phyloP scores from a whole-genome alignment of 1,140 invertebrate species.

The Drosophila kanapiae region DNA sequence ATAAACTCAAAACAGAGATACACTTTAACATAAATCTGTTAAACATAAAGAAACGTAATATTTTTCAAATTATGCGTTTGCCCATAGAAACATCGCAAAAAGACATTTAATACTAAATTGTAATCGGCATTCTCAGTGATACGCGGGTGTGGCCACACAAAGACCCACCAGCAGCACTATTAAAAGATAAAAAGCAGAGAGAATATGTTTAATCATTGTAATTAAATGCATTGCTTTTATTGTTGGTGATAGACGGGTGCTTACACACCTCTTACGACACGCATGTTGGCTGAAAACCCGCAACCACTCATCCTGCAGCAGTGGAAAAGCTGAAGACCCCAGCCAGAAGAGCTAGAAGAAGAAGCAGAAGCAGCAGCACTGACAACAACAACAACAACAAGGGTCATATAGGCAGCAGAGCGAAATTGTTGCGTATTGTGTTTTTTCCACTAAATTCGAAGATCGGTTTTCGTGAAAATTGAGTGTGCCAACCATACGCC shows the following conservation, averaged over 20 bases:
- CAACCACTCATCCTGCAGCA: slow-evolving; percentile 11
- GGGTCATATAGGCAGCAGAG: slow-evolving; percentile 26
- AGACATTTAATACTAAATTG: background rate
- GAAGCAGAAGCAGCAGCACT: slow-evolving; percentile 8
- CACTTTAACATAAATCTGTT: background rate
- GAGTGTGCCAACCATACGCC: slow-evolving; percentile 70
- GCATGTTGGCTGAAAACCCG: slow-evolving; percentile 8
- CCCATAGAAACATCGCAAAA: background rate
- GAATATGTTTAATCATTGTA: slow-evolving; percentile 13
- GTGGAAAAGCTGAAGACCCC: slow-evolving; percentile 6
- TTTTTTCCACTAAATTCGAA: slow-evolving; percentile 54
- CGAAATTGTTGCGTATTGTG: slow-evolving; percentile 76
- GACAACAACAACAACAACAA: slow-evolving; percentile 31
- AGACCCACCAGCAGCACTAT: slow-evolving; percentile 9
- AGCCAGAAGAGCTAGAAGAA: slow-evolving; percentile 32
- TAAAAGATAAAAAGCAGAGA: background rate
- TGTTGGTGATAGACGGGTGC: slow-evolving; percentile 6
- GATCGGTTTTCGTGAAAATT: slow-evolving; percentile 56
- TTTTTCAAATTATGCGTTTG: slow-evolving; percentile 7
- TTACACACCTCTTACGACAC: slow-evolving; percentile 8
- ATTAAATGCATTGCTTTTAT: slow-evolving; percentile 8
- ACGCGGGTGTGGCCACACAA: slow-evolving; percentile 13
- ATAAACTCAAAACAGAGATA: background rate
- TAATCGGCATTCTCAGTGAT: slow-evolving; percentile 9
- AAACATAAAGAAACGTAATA: background rate